Conservation (phyloP, 2,888 invertebrate species). For the Drosophila crucigera region DNA sequence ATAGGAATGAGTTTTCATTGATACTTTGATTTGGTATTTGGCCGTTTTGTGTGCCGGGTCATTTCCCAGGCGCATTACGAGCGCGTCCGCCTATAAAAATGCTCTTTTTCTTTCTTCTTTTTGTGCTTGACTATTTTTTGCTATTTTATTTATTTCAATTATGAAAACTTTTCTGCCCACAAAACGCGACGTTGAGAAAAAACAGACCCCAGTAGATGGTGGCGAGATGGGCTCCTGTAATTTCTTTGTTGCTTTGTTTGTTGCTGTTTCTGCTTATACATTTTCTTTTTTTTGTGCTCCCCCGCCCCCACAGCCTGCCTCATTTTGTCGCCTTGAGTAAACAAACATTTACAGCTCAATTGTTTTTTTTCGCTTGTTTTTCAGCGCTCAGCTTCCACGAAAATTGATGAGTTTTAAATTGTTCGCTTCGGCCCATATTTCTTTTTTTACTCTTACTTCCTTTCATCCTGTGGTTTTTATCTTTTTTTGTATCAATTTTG, state of each 20-base stretch:
- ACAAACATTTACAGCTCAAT: constrained; percentile 74
- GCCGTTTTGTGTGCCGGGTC: constrained; percentile 25
- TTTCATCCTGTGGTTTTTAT: constrained; percentile 4
- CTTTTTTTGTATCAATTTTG: not conserved
- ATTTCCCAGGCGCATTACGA: constrained; percentile 60
- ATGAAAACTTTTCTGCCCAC: constrained; percentile 63
- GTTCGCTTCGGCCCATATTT: constrained; percentile 27
- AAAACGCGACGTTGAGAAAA: constrained; percentile 6
- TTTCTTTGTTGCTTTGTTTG: constrained; percentile 26
- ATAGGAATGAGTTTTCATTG: constrained; percentile 64
- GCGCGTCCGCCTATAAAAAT: constrained; percentile 37
- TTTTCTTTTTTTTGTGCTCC: not conserved
- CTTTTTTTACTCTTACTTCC: constrained; percentile 4
- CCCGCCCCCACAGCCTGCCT: not conserved
- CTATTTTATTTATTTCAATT: constrained; percentile 70
- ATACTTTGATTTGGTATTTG: constrained; percentile 61
- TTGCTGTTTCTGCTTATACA: constrained; percentile 9
- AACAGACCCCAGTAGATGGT: not conserved
- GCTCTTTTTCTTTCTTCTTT: constrained; percentile 22
- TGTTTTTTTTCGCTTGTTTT: constrained; percentile 46
- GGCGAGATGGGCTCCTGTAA: not conserved
- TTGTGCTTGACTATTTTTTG: constrained; percentile 22
- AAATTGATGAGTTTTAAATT: constrained; percentile 79
- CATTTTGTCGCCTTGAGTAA: constrained; percentile 58
- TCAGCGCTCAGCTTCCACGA: constrained; percentile 49